phyloP scores from a whole-genome alignment of 1,140 invertebrate species.

The Hyles vespertilio region DNA sequence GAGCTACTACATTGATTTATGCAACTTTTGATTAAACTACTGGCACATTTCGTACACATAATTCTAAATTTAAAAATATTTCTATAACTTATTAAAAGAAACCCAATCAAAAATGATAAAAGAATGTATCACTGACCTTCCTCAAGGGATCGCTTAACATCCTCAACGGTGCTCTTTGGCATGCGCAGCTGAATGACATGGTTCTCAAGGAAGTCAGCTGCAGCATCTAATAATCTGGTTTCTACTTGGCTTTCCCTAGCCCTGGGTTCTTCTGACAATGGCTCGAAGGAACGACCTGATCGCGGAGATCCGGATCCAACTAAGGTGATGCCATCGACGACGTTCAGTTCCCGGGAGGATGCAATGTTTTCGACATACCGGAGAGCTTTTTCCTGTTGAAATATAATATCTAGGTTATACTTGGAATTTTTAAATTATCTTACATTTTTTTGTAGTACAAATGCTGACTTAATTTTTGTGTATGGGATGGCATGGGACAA shows the following conservation, averaged over 20 bases:
- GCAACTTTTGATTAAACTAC: too few relatives aligned
- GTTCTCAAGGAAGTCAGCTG: constrained; percentile 84
- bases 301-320: constrained; percentile 78
- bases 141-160: constrained; percentile 81
- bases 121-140: constrained; percentile 74
- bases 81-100: background rate
- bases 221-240: constrained; percentile 82
- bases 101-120: background rate
- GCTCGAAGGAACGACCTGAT: constrained; percentile 71
- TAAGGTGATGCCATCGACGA: constrained; percentile 84
- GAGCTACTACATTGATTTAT: too few relatives aligned
- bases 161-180: constrained; percentile 81
- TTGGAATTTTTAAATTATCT: background rate
- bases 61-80: too few relatives aligned
- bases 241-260: constrained; percentile 85
- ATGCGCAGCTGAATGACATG: constrained; percentile 87
- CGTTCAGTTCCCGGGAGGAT: constrained; percentile 64
- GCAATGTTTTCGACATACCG: constrained; percentile 80
- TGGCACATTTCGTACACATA: too few relatives aligned
- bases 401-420: constrained; percentile 1
- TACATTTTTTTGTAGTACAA: background rate
- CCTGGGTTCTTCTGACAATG: constrained; percentile 80
- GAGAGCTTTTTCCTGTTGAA: constrained; percentile 79
- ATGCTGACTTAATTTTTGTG: background rate
- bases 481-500: background rate